These are phyloP conservation scores for Montipora sp. DNA, from an alignment of 64 coral and sea anemone species.

Conservation along the genomic window DNA sequence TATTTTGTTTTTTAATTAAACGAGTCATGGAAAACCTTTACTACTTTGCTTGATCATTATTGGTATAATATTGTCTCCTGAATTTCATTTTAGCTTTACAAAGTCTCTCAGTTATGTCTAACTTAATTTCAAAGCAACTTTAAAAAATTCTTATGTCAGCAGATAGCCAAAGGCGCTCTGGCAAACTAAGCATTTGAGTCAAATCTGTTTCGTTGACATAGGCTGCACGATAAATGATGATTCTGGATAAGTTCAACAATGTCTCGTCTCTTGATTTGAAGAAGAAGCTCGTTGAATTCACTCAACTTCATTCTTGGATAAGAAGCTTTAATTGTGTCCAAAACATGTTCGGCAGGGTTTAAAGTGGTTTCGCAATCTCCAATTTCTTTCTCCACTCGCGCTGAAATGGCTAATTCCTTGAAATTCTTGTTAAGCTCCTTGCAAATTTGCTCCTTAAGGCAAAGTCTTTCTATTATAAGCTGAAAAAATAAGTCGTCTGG, in stretches of 20 bases:
- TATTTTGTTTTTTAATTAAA: too few species aligned
- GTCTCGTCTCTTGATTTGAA: background rate
- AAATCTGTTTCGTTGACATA: constrained; percentile 28
- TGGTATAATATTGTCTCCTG: too few species aligned
- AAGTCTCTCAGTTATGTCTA: background rate
- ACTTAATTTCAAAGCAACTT: background rate
- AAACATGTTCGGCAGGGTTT: constrained; percentile 26
- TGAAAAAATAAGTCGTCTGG: constrained; percentile 1
- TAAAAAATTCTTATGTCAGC: background rate
- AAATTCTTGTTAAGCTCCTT: background rate
- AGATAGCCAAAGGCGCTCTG: background rate
- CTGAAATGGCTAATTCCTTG: background rate
- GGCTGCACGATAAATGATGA: constrained; percentile 12
- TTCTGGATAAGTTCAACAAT: background rate
- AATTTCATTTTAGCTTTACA: too few species aligned
- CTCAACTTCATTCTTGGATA: background rate
- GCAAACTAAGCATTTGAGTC: background rate
- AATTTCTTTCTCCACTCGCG: background rate
- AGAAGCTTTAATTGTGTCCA: constrained; percentile 9
- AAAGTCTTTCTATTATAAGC: constrained; percentile 19
- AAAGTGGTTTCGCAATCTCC: background rate
- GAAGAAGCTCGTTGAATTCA: constrained; percentile 15
- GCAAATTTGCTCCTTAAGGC: constrained; percentile 16
- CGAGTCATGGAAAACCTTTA: too few species aligned
- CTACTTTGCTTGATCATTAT: too few species aligned